A percentile compares a stretch with the other conserved stretches of the same genome.
These are phyloP conservation scores for Columba janthina DNA, from an alignment of 2,113 vertebrate genomes.

Conservation along the genomic window DNA sequence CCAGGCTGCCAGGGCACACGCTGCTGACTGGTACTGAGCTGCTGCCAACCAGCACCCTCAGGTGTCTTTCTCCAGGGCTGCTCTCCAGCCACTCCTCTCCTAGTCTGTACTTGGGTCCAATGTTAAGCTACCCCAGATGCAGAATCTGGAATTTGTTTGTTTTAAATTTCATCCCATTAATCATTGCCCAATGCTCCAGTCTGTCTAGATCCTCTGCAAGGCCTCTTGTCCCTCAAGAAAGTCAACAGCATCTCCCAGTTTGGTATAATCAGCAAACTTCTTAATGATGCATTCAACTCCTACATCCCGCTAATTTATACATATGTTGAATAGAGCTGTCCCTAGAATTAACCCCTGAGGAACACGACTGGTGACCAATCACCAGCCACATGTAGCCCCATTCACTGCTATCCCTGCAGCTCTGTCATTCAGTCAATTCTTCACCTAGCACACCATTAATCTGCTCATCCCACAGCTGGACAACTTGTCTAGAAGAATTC, in stretches of 20 bases:
- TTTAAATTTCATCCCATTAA: not conserved
- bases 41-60: no score
- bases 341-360: not conserved
- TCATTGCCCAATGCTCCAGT: rapidly evolving
- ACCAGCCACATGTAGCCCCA: not conserved
- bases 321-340: not conserved
- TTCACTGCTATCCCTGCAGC: not conserved
- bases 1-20: no score
- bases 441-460: rapidly evolving
- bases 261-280: no score
- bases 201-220: not conserved
- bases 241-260: not conserved
- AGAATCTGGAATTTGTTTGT: no score
- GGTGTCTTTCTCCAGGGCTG: no score
- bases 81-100: no score
- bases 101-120: no score
- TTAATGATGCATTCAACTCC: not conserved
- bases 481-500: not conserved
- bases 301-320: not conserved
- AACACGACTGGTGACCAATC: rapidly evolving
- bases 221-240: rapidly evolving
- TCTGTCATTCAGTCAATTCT: not conserved
- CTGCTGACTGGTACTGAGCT: no score
- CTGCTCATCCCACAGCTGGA: not conserved
- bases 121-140: no score